Evolutionary conservation across 2,113 vertebrate species (phyloP), one percentile per base, ranked within the genome.

Genomic region (Grus americana): DNA sequence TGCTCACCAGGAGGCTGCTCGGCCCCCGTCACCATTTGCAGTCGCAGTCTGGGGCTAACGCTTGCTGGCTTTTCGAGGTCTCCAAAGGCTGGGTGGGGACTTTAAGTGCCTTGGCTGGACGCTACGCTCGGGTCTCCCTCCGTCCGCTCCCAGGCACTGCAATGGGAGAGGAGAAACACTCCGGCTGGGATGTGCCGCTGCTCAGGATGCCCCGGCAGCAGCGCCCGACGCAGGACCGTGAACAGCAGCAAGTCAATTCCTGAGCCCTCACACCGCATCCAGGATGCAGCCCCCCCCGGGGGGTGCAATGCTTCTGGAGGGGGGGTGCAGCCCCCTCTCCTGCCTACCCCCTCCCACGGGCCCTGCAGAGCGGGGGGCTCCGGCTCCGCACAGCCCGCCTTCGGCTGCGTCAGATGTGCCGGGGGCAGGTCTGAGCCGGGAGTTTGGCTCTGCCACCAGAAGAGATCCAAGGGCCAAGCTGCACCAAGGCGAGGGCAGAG

Each of bases 261-360:
- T 4, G 36, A 63, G 49, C 36, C 52, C 3, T 15, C 12, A 13
- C 36, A 6, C 0, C 0, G 21, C 5, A 1, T 10, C 42, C 0
- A 23, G 19, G 63, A 2, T 36, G 15, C 68, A 85, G 30, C 24
- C 4, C 8, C 44, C 32, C 32, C 15, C 15, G 0, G 27, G 19
- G 58, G 11, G 40, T 42, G 40, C 40, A 42, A 42, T 42, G 40
- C 38, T 9, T 38, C 11, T 44, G 42, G 38, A 38, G 38, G 44
- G 44, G 15, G 44, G 44, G 2, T 34, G 15, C 68, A 88, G 30
- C 29, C 5, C 13, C 40, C 34, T 8, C 4, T 18, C 27, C 11
- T 36, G 54, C 27, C 54, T 68, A 23, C 44, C n/a, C 38, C 68
- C 44, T 81, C 68, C 74, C 13, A 2, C 6, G 5, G 0, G 4